phyloP scores from a whole-genome alignment of 2,888 invertebrate species.

The Tetragonisca angustula region DNA sequence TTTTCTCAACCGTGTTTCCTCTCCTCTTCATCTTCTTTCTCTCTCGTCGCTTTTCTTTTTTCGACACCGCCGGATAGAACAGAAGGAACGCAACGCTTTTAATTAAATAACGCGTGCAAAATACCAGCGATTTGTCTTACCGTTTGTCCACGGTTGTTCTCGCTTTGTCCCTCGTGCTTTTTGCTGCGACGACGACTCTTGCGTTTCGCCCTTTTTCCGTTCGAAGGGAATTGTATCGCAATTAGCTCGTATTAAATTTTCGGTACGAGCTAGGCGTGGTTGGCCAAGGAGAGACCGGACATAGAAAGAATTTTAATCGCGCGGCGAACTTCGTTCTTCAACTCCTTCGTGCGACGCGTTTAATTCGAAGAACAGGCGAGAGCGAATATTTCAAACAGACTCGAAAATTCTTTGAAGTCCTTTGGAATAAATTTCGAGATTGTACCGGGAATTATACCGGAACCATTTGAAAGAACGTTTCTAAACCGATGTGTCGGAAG shows the following conservation, averaged over 20 bases:
- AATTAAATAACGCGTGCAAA: conserved; percentile 15
- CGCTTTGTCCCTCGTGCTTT: not conserved
- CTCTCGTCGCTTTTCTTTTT: not conserved
- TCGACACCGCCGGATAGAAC: not conserved
- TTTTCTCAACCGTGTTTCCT: not conserved
- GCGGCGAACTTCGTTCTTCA: too few species aligned
- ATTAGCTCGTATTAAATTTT: conserved; percentile 1
- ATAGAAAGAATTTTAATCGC: not conserved
- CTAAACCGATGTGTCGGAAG: not conserved
- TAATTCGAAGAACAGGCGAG: too few species aligned
- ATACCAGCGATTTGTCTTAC: conserved; percentile 4
- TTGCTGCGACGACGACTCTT: not conserved
- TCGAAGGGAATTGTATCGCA: not conserved
- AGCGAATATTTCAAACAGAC: too few species aligned
- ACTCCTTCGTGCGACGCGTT: too few species aligned
- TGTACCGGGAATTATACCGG: too few species aligned
- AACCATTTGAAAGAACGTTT: not conserved
- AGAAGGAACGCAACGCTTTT: not conserved
- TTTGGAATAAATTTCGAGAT: not conserved
- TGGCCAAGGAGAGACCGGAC: too few species aligned
- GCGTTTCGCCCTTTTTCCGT: not conserved
- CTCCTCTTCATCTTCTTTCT: not conserved
- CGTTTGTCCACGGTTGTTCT: not conserved
- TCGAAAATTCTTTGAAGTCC: not conserved
- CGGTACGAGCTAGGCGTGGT: not conserved